Evolutionary conservation across 2,113 vertebrate genomes (phyloP), one percentile per base, ranked within the genome.

Genomic region (Anhinga anhinga): DNA sequence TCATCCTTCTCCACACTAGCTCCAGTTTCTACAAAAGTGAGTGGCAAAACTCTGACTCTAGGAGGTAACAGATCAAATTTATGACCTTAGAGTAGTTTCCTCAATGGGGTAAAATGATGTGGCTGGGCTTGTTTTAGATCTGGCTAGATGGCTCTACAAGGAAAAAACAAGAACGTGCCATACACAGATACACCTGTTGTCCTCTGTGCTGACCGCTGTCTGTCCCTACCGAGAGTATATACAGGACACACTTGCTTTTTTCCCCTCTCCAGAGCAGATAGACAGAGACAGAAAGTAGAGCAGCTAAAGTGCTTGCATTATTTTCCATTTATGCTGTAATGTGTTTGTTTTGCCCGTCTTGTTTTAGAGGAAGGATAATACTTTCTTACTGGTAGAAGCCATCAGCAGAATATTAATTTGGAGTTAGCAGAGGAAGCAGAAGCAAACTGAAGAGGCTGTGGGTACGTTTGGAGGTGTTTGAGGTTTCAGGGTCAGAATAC

Each of bases 391-490:
- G 30, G 53, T 79, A 90, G 89, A 93, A 80, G 13, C 16, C 18
- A 36, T 30, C 49, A 49, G 26, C 22, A 58, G 36, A 36, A 73
- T 42, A 32, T 38, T 86, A n/a, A 73, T 32, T 66, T 53, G 53
- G 42, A 92, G 22, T 45, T 72, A 70, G 16, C 6, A 47, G 50
- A 53, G 27, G 17, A 72, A 53, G 30, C 25, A 4, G 34, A 11
- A 83, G 10, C 26, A 87, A n/a, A 70, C 4, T 19, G 30, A 80
- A 88, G 40, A 58, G 84, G 29, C 16, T 56, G 1, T 70, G 44
- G 19, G 29, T 29, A 38, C 0, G 0, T 73, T 58, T 82, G 53
- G 52, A 93, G 40, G 17, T 0, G 2, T 77, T 49, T 80, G 25
- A 66, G 11, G 67, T 95, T 88, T 50, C 40, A 53, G n/a, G 19